Conservation (phyloP, 2,888 invertebrate species). For the Nephrocerus scutellatus region DNA sequence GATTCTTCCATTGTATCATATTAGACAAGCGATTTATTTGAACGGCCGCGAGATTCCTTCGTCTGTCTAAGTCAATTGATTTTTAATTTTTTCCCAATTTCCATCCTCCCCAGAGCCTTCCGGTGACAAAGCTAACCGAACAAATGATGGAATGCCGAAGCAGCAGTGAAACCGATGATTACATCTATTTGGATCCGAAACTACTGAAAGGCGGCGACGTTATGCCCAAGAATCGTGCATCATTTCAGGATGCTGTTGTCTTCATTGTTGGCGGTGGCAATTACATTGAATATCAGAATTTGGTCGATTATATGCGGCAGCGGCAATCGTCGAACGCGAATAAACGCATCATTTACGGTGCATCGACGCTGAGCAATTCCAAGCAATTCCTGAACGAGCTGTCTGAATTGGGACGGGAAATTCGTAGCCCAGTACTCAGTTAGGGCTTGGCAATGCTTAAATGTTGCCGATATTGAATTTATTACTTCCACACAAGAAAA, state of each 20-base stretch:
- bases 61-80: too few relatives aligned
- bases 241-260: slow-evolving; percentile 82
- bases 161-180: slow-evolving; percentile 74
- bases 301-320: slow-evolving; percentile 90
- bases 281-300: slow-evolving; percentile 99
- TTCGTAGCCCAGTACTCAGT: slow-evolving; percentile 45
- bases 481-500: too few relatives aligned
- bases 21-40: too few relatives aligned
- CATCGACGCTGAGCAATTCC: slow-evolving; percentile 89
- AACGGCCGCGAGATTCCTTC: too few relatives aligned
- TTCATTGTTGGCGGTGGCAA: slow-evolving; percentile 92
- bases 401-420: slow-evolving; percentile 69
- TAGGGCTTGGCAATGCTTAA: slow-evolving; percentile 35
- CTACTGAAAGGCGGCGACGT: slow-evolving; percentile 68
- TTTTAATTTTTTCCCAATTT: neutral
- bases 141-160: slow-evolving; percentile 75
- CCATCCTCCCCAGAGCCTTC: slow-evolving; percentile 65
- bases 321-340: slow-evolving; percentile 60
- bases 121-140: slow-evolving; percentile 89
- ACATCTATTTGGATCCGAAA: slow-evolving; percentile 93
- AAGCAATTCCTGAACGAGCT: slow-evolving; percentile 90
- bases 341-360: slow-evolving; percentile 88
- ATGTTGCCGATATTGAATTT: too few relatives aligned
- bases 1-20: too few relatives aligned
- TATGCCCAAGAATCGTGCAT: slow-evolving; percentile 57